phyloP scores from a whole-genome alignment of 2,797 vertebrate genomes.

The Mallotus villosus region DNA sequence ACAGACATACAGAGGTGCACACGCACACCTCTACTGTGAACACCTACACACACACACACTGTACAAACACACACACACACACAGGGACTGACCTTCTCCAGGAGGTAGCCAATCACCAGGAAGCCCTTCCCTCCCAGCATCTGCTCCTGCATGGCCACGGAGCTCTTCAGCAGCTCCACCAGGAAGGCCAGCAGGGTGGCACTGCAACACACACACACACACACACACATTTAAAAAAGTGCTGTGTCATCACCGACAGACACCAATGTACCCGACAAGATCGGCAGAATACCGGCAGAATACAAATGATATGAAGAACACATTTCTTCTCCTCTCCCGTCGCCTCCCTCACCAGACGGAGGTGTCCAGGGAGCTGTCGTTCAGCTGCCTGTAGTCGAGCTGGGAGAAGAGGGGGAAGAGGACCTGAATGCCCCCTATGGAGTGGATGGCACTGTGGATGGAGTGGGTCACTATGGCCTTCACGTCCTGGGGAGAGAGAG shows the following conservation, averaged over 20 bases:
- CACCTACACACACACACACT: too few relatives aligned
- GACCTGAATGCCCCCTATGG: slow-evolving; percentile 95
- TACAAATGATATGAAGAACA: too few relatives aligned
- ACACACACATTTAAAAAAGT: neutral
- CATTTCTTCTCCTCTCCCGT: neutral
- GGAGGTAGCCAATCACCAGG: slow-evolving; percentile 93
- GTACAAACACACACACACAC: neutral
- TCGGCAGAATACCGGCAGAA: too few relatives aligned
- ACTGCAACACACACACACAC: too few relatives aligned
- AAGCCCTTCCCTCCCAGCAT: slow-evolving; percentile 98
- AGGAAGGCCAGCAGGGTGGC: slow-evolving; percentile 92
- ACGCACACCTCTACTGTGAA: too few relatives aligned
- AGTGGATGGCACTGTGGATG: slow-evolving; percentile 97
- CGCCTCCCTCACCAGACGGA: slow-evolving; percentile 86
- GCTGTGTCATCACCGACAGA: too few relatives aligned
- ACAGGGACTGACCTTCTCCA: slow-evolving; percentile 87
- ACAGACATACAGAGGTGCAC: slow-evolving; percentile 12
- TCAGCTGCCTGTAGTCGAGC: slow-evolving; percentile 91
- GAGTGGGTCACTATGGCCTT: slow-evolving; percentile 98
- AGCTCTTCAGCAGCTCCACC: slow-evolving; percentile 96
- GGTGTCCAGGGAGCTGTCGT: slow-evolving; percentile 93
- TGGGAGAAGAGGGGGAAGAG: slow-evolving; percentile 96
- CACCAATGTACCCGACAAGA: too few relatives aligned
- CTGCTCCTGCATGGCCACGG: slow-evolving; percentile 98
- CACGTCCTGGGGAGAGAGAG: slow-evolving; percentile 80